Percentiles rank a stretch among this genome's conserved stretches.
These are phyloP conservation scores for Myotis pilosus DNA, from an alignment of 2,797 vertebrate genomes.

Conservation along the genomic window DNA sequence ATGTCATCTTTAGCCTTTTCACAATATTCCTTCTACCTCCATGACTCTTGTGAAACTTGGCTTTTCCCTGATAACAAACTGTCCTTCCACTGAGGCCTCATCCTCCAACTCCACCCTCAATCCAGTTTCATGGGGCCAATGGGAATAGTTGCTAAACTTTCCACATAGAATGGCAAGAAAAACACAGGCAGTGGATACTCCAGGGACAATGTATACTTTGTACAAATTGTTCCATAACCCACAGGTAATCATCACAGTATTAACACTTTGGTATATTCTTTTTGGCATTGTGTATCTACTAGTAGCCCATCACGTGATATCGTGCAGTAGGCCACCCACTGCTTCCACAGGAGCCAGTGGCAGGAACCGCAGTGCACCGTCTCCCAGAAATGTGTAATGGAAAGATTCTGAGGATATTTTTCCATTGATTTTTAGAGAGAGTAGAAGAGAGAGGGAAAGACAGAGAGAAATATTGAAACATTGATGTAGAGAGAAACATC, in stretches of 20 bases:
- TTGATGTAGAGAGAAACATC: too few species aligned
- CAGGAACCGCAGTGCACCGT: too few species aligned
- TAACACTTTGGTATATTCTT: neutral
- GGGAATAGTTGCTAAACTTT: neutral
- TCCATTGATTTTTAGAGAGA: too few species aligned
- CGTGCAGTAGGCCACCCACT: too few species aligned
- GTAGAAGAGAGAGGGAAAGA: too few species aligned
- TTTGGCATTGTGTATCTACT: neutral
- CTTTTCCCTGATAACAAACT: neutral
- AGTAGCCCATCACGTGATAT: too few species aligned
- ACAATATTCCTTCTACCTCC: neutral
- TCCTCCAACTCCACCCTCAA: neutral
- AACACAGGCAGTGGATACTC: neutral
- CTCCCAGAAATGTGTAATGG: neutral
- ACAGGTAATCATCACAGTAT: neutral
- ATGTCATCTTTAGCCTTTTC: neutral
- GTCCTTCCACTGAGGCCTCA: neutral
- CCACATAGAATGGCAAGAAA: neutral
- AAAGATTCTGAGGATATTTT: neutral
- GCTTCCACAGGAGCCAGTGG: too few species aligned
- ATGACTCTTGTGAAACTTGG: neutral
- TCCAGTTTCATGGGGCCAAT: neutral
- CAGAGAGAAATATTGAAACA: too few species aligned
- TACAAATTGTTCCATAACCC: neutral
- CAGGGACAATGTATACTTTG: neutral